Percentiles rank a stretch among this genome's conserved stretches.
Evolutionary conservation across 2,113 vertebrate species (phyloP).

Genomic region (Eclectus roratus): DNA sequence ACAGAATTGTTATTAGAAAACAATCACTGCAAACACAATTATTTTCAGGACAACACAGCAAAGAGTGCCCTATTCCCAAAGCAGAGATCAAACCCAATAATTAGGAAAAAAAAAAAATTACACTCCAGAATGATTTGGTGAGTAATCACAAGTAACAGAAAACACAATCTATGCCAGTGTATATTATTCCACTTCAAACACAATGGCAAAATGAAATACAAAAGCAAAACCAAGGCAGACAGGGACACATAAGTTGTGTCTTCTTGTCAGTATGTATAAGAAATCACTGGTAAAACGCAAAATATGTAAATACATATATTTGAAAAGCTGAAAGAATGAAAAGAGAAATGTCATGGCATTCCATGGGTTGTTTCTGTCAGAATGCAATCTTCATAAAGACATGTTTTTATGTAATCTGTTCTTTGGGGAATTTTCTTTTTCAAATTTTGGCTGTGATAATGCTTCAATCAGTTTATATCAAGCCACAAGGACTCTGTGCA

Average conservation of each 20-base stretch:
- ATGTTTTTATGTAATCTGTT: not conserved
- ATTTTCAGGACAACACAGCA: slow-evolving; percentile 35
- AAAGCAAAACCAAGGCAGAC: slow-evolving; percentile 4
- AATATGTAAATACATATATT: not conserved
- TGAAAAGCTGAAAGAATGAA: not conserved
- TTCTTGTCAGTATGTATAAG: not conserved
- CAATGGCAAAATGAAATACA: slow-evolving; percentile 16
- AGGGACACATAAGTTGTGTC: not conserved
- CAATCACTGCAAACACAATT: slow-evolving; percentile 43
- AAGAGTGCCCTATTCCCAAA: slow-evolving; percentile 30
- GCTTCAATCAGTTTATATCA: not conserved
- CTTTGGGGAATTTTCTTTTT: not conserved
- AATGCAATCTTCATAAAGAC: not conserved
- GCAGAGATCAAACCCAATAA: slow-evolving; percentile 40
- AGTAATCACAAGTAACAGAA: slow-evolving; percentile 47
- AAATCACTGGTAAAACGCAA: slow-evolving; percentile 20
- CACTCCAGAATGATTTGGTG: not conserved
- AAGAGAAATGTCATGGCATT: not conserved
- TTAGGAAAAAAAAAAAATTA: not conserved
- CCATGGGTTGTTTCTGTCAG: not conserved
- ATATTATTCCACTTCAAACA: slow-evolving; percentile 17
- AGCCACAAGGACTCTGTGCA: not conserved
- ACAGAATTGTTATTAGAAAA: slow-evolving; percentile 32
- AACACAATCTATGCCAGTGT: slow-evolving; percentile 8
- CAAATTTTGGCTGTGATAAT: not conserved